Evolutionary conservation across 2,113 vertebrate species (phyloP).

Genomic region (Catharus minimus): DNA sequence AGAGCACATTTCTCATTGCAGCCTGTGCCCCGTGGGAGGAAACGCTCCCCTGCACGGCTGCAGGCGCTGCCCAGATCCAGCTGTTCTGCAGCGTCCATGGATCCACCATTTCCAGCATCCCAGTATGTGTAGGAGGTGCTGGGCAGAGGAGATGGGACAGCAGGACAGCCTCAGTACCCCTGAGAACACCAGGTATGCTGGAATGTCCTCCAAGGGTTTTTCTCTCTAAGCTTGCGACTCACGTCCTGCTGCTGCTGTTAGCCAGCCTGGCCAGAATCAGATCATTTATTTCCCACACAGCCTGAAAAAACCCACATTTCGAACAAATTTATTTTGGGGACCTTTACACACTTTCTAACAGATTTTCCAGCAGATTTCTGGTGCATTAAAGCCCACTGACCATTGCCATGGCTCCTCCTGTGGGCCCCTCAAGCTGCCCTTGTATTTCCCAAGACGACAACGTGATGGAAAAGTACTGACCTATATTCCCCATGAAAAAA

Average conservation of each 20-base stretch:
- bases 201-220: background rate
- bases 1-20: rapidly evolving
- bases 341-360: background rate
- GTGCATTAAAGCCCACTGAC: background rate
- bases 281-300: background rate
- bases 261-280: background rate
- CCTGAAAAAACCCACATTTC: background rate
- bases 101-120: background rate
- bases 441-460: background rate
- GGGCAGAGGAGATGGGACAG: background rate
- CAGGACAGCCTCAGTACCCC: background rate
- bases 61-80: background rate
- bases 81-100: background rate
- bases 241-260: background rate
- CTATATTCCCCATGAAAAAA: background rate
- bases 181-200: background rate
- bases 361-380: background rate
- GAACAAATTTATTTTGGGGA: background rate
- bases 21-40: rapidly evolving
- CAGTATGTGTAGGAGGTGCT: background rate
- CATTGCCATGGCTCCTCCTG: background rate
- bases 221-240: background rate
- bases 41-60: rapidly evolving
- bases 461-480: background rate
- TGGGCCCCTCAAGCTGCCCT: background rate